Base-by-base conservation (phyloP, 2,797 vertebrate species). In the Geotrypetes seraphini region DNA sequence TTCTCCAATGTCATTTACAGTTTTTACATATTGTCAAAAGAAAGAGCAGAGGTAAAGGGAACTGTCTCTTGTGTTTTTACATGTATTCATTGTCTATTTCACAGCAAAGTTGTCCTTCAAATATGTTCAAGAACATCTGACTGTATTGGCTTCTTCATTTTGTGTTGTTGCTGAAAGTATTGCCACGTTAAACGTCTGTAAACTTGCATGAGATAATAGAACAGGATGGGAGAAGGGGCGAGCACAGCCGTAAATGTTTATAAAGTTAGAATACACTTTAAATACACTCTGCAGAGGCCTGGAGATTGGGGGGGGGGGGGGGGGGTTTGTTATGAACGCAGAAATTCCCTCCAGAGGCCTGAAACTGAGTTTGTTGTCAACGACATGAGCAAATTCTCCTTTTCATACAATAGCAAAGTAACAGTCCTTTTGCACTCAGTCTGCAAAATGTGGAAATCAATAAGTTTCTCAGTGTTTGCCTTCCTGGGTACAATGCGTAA, bases 341-440 rank as follows among this genome's bases (percentile, higher is more conserved):
- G 47, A 57, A 23, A 48, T 47, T 29, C 22, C n/a, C n/a, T n/a
- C 60, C 31, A 12, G 49, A 43, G 61, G 37, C 50, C 26, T 39
- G 48, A 62, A 76, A 52, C 45, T 65, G 69, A 58, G 38, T 57
- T 62, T 64, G 60, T 66, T 63, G 61, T 66, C 53, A 33, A 8
- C 41, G 63, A 65, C 52, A 63, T 53, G 54, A 31, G 73, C 62
- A 75, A 61, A 71, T 67, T 63, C 52, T 54, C 33, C 58, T 60
- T 62, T 70, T 16, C 62, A 73, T 56, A 81, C 69, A 77, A 60
- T 50, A 64, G 43, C 71, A 69, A 81, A 84, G 86, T 89, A 88
- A 90, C 85, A 90, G 87, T 89, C 84, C 60, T 75, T 65, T 68
- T 66, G 75, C 78, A 82, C 71, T 21, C 49, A 63, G 69, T 60